Evolutionary conservation across 2,797 vertebrate species (phyloP), one percentile per base, ranked within the genome.

Genomic region (Odontamblyopus rebecca): DNA sequence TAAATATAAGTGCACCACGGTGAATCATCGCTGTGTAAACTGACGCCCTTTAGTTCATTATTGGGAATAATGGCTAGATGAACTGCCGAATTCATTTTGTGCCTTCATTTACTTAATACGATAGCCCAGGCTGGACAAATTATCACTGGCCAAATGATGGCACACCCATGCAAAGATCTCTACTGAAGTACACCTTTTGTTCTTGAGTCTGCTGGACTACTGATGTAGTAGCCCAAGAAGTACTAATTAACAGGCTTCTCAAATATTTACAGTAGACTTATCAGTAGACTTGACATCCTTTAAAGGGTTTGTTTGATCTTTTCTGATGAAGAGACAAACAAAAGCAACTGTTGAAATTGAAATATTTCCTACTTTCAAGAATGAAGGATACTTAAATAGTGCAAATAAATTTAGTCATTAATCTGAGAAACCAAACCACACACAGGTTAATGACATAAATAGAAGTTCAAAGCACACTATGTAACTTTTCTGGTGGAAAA

Each of bases 1-100:
- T 26, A 27, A 44, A 65, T 13, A 48, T n/a, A 48, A 48, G 7
- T 26, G 11, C 35, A 16, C 48, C n/a, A 27, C 12, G n/a, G 6
- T 64, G 38, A 38, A 6, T 65, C 11, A 16, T 65, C 19, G 44
- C 44, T 16, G 63, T 50, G 26, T 13, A 8, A 68, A 65, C 75
- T 32, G 60, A 75, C 60, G 66, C 53, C 67, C 67, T 57, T 26
- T 57, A 26, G 23, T 57, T 26, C 12, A 48, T 48, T 48, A 48
- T 15, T 48, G 44, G 15, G 44, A 48, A 48, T 48, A 16, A 48
- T 48, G 13, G 6, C 13, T 15, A 48, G 44, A 15, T 48, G 11
- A 23, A 23, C 8, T n/a, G 51, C 5, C 51, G 13, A 44, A 13
- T 44, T 44, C 41, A 13, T 44, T 44, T 11, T 44, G 41, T 44